Percentiles rank a stretch among this genome's conserved stretches.
phyloP scores from a whole-genome alignment of 2,797 vertebrate species.

The Margarornis squamiger region DNA sequence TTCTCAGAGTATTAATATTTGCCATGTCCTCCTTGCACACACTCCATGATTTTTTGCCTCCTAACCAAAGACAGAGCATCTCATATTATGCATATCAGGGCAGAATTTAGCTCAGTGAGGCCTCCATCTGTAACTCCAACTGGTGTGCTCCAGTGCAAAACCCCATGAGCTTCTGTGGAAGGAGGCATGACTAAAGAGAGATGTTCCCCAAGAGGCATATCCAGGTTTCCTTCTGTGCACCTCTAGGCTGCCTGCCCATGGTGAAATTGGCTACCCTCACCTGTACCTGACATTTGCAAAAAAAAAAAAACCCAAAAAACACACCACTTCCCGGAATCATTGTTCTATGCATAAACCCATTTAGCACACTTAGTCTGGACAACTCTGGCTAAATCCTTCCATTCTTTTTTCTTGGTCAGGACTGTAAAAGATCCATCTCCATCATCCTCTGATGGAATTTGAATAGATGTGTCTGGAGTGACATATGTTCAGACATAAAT shows the following conservation, averaged over 20 bases:
- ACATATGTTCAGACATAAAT: slow-evolving; percentile 46
- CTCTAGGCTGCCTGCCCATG: neutral
- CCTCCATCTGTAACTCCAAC: neutral
- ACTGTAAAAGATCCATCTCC: slow-evolving; percentile 28
- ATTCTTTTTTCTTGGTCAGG: neutral
- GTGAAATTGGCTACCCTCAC: neutral
- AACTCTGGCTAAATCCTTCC: slow-evolving; percentile 9
- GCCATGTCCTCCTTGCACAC: neutral
- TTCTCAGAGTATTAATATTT: neutral
- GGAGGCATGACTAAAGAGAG: neutral
- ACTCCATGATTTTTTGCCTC: neutral
- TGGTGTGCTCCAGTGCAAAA: neutral
- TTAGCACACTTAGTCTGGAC: neutral
- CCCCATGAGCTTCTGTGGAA: neutral
- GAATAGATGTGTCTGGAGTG: slow-evolving; percentile 42
- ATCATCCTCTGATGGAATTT: neutral
- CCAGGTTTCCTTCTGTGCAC: neutral
- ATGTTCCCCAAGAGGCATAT: neutral
- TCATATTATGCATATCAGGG: neutral
- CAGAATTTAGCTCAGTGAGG: neutral
- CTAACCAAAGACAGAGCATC: neutral
- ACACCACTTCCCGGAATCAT: no score
- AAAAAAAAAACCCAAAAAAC: neutral
- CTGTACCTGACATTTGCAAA: neutral
- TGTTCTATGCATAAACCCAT: neutral